These are phyloP conservation scores for Chlorops oryzae DNA, from an alignment of 1,140 invertebrate species.

Conservation along the genomic window DNA sequence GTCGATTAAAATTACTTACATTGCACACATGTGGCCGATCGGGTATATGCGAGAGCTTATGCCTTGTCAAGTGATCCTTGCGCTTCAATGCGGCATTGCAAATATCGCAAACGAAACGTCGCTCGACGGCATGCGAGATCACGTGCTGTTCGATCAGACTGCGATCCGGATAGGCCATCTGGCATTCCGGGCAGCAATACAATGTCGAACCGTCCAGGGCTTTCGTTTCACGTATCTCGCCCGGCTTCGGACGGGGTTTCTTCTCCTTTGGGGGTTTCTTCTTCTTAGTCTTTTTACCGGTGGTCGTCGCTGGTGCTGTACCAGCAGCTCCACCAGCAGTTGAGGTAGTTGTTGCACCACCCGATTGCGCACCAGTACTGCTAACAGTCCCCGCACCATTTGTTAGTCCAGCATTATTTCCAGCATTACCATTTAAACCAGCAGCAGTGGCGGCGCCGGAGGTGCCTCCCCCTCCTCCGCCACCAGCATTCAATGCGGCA, in stretches of 20 bases:
- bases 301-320: conserved; percentile 43
- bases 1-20: conserved; percentile 38
- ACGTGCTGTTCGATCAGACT: conserved; percentile 75
- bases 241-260: conserved; percentile 67
- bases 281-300: conserved; percentile 74
- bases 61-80: conserved; percentile 73
- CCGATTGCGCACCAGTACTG: conserved; percentile 26
- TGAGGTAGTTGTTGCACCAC: conserved; percentile 13
- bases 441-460: not conserved
- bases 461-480: conserved; percentile 12
- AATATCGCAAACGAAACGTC: conserved; percentile 75
- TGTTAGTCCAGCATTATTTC: conserved; percentile 1
- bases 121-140: conserved; percentile 73
- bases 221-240: conserved; percentile 73
- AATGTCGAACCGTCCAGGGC: conserved; percentile 75
- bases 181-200: conserved; percentile 80
- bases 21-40: conserved; percentile 76
- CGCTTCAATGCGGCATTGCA: conserved; percentile 77
- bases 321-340: conserved; percentile 22
- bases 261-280: conserved; percentile 64
- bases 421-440: conserved; percentile 13
- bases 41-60: conserved; percentile 75
- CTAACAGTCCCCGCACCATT: conserved; percentile 27
- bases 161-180: conserved; percentile 79
- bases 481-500: conserved; percentile 18